These are phyloP conservation scores for Ectemnius continuus DNA, from an alignment of 2,888 invertebrate species.

Conservation along the genomic window DNA sequence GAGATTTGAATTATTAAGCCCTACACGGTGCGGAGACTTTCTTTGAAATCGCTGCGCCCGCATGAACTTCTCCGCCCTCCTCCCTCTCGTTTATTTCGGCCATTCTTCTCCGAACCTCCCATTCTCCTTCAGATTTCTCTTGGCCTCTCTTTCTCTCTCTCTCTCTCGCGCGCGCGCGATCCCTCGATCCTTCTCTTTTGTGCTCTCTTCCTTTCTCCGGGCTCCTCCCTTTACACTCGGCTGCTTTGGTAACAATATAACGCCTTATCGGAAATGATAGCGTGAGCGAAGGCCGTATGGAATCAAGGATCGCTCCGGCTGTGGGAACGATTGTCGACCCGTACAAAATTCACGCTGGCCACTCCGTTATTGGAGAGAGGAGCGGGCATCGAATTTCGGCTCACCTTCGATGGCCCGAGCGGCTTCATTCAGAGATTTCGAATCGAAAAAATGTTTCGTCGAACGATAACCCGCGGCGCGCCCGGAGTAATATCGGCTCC, in stretches of 20 bases:
- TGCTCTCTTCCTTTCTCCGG: neutral
- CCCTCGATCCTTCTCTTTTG: no score
- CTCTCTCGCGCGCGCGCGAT: neutral
- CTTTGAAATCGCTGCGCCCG: conserved; percentile 57
- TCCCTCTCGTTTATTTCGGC: conserved; percentile 5
- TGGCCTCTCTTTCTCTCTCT: neutral
- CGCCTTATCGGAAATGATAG: conserved; percentile 41
- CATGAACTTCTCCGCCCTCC: conserved; percentile 20
- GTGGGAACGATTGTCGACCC: conserved; percentile 8
- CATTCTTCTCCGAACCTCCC: conserved; percentile 4
- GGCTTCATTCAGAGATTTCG: conserved; percentile 38
- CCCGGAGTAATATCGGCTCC: conserved; percentile 34
- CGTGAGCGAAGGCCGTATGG: neutral
- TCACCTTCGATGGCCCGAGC: conserved; percentile 3
- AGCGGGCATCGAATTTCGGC: conserved; percentile 20
- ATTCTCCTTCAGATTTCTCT: neutral
- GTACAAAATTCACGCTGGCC: conserved; percentile 24
- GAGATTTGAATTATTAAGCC: conserved; percentile 76
- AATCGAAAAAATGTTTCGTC: conserved; percentile 44
- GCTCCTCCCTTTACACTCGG: conserved; percentile 21
- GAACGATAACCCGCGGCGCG: conserved; percentile 23
- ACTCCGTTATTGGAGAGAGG: conserved; percentile 28
- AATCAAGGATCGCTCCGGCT: neutral
- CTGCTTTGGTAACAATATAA: conserved; percentile 40
- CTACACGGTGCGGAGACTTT: conserved; percentile 64